Percentiles rank a stretch among this genome's conserved stretches.
These are phyloP conservation scores for Asarcornis scutulata DNA, from an alignment of 2,113 vertebrate genomes.

Conservation along the genomic window DNA sequence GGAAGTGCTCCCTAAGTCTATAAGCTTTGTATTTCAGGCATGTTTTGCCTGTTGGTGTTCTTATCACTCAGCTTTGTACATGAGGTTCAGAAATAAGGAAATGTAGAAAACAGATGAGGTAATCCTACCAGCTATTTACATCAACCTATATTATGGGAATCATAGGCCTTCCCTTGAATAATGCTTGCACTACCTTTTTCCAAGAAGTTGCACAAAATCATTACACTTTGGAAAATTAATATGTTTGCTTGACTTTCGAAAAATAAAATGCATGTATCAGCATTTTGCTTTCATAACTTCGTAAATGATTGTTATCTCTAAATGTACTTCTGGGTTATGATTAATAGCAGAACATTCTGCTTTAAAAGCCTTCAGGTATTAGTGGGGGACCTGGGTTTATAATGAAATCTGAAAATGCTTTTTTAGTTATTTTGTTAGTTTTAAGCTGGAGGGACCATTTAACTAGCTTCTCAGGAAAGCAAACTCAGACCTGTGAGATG, in stretches of 20 bases:
- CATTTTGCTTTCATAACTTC: neutral
- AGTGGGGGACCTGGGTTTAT: neutral
- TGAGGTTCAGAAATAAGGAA: neutral
- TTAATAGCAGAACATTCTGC: neutral
- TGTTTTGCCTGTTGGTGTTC: neutral
- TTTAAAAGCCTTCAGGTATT: neutral
- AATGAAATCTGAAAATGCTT: neutral
- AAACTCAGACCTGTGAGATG: neutral
- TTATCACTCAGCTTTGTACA: neutral
- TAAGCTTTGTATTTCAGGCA: neutral
- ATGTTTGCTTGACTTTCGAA: neutral
- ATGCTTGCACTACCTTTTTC: slow-evolving; percentile 7
- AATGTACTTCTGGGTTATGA: neutral
- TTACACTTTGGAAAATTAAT: slow-evolving; percentile 7
- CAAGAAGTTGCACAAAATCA: slow-evolving; percentile 36
- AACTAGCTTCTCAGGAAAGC: neutral
- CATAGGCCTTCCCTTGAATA: neutral
- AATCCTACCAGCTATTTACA: neutral
- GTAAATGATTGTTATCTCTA: neutral
- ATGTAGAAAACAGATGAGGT: neutral
- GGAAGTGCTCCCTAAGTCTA: neutral
- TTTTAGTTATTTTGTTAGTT: neutral
- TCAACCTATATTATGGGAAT: neutral
- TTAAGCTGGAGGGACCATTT: neutral
- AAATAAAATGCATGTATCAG: neutral